Evolutionary conservation across 2,888 invertebrate species (phyloP), one percentile per base, ranked within the genome.

Genomic region (Dolichomitus sp.): DNA sequence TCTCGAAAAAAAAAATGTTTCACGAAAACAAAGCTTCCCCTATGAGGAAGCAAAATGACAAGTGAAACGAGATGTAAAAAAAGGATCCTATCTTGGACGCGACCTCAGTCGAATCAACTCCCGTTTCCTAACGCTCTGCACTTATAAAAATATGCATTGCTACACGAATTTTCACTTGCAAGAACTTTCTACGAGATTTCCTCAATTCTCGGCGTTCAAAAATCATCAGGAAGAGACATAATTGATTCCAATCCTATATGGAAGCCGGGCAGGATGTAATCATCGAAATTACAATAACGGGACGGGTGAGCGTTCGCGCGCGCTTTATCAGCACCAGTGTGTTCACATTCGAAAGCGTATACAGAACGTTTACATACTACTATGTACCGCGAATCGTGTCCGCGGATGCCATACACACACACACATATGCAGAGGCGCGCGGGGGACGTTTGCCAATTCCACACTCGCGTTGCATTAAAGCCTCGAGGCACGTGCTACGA

Each of bases 401-500:
- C 76, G 68, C 33, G 33, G 61, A 63, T 37, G 72, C 30, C 33
- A 17, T 19, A 45, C 19, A 40, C 65, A 48, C 11, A 27, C 37
- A 17, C 74, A 61, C 45, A 48, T 27, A 63, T 27, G 19, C n/a
- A 9, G n/a, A 75, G 50, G 17, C 17, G 14, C 52, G 61, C 17
- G 76, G 54, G 76, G 48, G 80, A 77, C 80, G 74, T 86, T 77
- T 83, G 85, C 86, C 87, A 86, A 86, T 86, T 85, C 80, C 78
- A 69, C 48, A 74, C 68, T 72, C 63, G 68, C 81, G 79, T 78
- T 75, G 87, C 76, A 86, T 87, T 88, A 88, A 87, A 88, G 84
- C 86, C 80, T 75, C 83, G 87, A 81, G 86, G 87, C 89, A 88
- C 89, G 88, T 89, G 89, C 86, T 86, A 76, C 86, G 87, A 89